Conservation (phyloP, 2,888 invertebrate species). For the Tupiocoris notatus region DNA sequence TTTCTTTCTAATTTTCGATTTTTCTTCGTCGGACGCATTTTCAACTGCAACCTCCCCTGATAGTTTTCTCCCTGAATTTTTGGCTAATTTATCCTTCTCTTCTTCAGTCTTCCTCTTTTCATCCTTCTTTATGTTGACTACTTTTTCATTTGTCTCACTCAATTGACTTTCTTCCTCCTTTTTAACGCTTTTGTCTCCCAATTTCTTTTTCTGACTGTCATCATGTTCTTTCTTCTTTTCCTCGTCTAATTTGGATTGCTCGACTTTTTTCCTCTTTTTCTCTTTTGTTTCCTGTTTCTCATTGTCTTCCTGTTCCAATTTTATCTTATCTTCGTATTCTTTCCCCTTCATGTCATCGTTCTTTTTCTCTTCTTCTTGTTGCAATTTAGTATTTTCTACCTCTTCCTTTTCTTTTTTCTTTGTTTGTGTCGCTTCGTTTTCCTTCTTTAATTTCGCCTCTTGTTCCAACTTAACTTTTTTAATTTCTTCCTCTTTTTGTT, state of each 20-base stretch:
- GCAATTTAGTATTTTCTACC: constrained; percentile 47
- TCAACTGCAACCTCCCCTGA: constrained; percentile 47
- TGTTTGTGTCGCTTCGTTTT: constrained; percentile 38
- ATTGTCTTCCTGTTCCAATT: constrained; percentile 47
- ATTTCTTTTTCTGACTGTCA: constrained; percentile 24
- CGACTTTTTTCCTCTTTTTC: constrained; percentile 46
- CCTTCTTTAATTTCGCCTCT: constrained; percentile 18
- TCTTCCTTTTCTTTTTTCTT: constrained; percentile 10
- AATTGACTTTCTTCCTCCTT: constrained; percentile 40
- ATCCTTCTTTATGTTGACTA: constrained; percentile 28
- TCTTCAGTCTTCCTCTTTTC: constrained; percentile 43
- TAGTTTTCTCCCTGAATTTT: constrained; percentile 50
- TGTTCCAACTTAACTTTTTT: constrained; percentile 44
- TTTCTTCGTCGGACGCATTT: constrained; percentile 48
- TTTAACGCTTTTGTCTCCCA: not conserved
- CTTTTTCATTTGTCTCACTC: constrained; percentile 9
- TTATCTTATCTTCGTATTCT: constrained; percentile 35
- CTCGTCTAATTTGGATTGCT: constrained; percentile 6
- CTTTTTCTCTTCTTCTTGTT: constrained; percentile 32
- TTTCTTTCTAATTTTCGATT: constrained; percentile 43
- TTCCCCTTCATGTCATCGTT: not conserved
- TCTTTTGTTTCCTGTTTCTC: no score
- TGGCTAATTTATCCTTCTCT: constrained; percentile 45
- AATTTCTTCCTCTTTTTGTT: constrained; percentile 1
- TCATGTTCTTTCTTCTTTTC: constrained; percentile 32